Evolutionary conservation across 2,888 invertebrate genomes (phyloP).

Genomic region (Ennomos fuscantarius): DNA sequence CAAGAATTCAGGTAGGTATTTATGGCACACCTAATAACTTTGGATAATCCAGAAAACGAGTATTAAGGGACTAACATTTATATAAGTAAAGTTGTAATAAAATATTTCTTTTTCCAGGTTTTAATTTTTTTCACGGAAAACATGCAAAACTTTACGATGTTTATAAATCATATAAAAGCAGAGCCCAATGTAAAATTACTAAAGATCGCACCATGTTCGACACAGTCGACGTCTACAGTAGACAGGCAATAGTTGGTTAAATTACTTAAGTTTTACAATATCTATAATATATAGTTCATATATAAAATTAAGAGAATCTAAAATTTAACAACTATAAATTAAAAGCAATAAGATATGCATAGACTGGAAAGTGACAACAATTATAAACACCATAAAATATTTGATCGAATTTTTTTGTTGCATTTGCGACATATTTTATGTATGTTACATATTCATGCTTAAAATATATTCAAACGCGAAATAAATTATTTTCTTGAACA

Average conservation of each 20-base stretch:
- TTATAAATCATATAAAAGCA: constrained; percentile 3
- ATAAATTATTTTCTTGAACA: constrained; percentile 18
- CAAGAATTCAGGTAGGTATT: constrained; percentile 19
- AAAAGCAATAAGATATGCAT: constrained; percentile 47
- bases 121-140: constrained; percentile 1
- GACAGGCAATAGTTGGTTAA: no score
- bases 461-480: constrained; percentile 20
- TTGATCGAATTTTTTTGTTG: constrained; percentile 31
- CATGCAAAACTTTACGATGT: not conserved
- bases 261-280: no score
- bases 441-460: constrained; percentile 2
- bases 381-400: constrained; percentile 58
- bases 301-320: constrained; percentile 36
- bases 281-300: constrained; percentile 22
- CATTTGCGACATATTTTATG: constrained; percentile 21
- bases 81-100: constrained; percentile 11
- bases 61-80: not conserved
- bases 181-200: not conserved
- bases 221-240: constrained; percentile 23
- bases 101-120: constrained; percentile 4
- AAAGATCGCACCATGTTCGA: constrained; percentile 27
- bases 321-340: constrained; percentile 45
- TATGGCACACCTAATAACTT: constrained; percentile 30
- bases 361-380: constrained; percentile 54
- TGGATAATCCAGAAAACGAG: constrained; percentile 7